Conservation (phyloP, 2,113 vertebrate genomes). For the Tenrec ecaudatus region DNA sequence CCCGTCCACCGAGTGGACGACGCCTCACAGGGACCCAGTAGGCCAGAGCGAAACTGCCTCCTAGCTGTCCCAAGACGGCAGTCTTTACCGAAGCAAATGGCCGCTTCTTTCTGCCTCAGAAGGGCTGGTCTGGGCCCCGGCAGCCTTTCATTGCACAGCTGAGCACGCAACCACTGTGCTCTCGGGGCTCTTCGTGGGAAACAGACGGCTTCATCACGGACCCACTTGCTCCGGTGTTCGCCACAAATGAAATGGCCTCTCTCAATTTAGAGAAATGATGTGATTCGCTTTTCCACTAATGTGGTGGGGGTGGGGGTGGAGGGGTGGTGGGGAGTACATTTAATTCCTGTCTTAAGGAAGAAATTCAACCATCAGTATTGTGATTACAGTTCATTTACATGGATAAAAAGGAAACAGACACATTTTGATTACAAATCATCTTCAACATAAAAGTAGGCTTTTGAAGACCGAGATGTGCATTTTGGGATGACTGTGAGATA, state of each 20-base stretch:
- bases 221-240: neutral
- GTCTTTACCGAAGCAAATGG: too few relatives aligned
- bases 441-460: neutral
- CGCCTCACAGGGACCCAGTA: too few relatives aligned
- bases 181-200: too few relatives aligned
- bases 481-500: slow-evolving; percentile 14
- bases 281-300: neutral
- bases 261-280: neutral
- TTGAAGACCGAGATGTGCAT: neutral
- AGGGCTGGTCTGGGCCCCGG: too few relatives aligned
- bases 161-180: too few relatives aligned
- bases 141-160: too few relatives aligned
- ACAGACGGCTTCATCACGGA: neutral
- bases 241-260: neutral
- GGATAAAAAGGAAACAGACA: neutral
- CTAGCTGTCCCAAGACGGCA: too few relatives aligned
- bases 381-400: neutral
- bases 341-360: neutral
- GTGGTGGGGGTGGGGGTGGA: neutral
- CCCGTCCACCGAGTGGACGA: too few relatives aligned
- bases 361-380: neutral
- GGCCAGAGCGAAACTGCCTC: too few relatives aligned
- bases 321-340: neutral
- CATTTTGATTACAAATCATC: slow-evolving; percentile 23
- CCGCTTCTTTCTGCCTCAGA: too few relatives aligned